These are phyloP conservation scores for Pongo pygmaeus DNA, from an alignment of 2,113 vertebrate species.

Conservation along the genomic window DNA sequence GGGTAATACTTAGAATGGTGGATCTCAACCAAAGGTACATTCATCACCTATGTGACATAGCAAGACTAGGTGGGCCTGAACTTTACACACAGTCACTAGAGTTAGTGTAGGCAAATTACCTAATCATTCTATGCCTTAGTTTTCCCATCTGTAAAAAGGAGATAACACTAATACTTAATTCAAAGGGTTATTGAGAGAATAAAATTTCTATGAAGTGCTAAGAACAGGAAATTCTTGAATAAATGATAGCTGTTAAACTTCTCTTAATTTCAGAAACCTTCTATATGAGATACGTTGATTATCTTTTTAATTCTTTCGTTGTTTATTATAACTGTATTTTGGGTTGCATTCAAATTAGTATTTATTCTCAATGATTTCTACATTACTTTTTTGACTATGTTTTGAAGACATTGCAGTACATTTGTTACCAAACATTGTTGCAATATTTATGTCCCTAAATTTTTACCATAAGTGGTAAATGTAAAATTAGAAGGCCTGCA, in stretches of 20 bases:
- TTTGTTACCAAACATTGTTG: conserved; percentile 13
- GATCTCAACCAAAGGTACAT: not conserved
- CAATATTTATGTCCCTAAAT: conserved; percentile 18
- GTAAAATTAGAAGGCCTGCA: conserved; percentile 29
- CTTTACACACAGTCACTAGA: not conserved
- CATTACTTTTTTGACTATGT: conserved; percentile 27
- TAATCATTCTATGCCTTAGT: not conserved
- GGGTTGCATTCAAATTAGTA: conserved; percentile 5
- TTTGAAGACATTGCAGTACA: conserved; percentile 20
- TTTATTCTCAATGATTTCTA: conserved; percentile 42
- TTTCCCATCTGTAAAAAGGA: not conserved
- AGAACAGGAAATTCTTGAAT: not conserved
- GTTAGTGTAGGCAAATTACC: not conserved
- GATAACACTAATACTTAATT: not conserved
- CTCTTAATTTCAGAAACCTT: not conserved
- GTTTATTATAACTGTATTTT: conserved; percentile 16
- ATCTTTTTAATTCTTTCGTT: not conserved
- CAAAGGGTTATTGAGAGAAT: not conserved
- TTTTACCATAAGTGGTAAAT: conserved; percentile 38
- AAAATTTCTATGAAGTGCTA: not conserved
- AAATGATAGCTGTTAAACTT: conserved; percentile 22
- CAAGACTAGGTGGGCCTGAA: not conserved
- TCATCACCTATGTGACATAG: not conserved
- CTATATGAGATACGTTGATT: not conserved
- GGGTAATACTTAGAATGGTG: not conserved